Conservation (phyloP, 2,113 vertebrate genomes). For the Engraulis encrasicolus region DNA sequence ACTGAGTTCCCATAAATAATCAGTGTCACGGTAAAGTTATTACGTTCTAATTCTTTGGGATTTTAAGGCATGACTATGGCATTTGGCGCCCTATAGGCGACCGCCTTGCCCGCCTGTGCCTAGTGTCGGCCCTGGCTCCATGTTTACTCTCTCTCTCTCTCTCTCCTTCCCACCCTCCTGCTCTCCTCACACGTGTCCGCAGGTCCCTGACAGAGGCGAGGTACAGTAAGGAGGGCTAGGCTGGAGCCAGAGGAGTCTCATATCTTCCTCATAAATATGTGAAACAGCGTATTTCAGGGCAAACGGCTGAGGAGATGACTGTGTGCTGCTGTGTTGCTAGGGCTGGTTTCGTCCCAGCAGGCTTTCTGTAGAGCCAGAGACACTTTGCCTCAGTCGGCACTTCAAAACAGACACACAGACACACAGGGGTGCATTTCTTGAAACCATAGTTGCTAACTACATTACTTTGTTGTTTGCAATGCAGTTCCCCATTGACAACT, state of each 20-base stretch:
- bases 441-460: too few species aligned
- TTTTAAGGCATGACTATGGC: too few species aligned
- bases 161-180: neutral
- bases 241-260: neutral
- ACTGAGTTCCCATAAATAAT: too few species aligned
- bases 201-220: neutral
- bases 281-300: neutral
- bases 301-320: neutral
- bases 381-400: neutral
- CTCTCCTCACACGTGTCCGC: constrained; percentile 14
- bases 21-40: too few species aligned
- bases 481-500: too few species aligned
- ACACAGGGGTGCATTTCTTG: too few species aligned
- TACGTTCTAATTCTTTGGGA: too few species aligned
- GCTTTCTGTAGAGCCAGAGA: neutral
- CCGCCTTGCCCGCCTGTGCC: too few species aligned
- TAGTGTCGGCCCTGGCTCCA: too few species aligned
- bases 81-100: too few species aligned
- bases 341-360: neutral
- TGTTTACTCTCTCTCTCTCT: constrained; percentile 4
- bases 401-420: neutral
- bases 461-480: too few species aligned
- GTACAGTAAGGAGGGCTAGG: neutral
- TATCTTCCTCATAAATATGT: neutral
- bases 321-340: neutral